Evolutionary conservation across 2,888 invertebrate species (phyloP), one percentile per base, ranked within the genome.

Genomic region (Rhogogaster chlorosoma): DNA sequence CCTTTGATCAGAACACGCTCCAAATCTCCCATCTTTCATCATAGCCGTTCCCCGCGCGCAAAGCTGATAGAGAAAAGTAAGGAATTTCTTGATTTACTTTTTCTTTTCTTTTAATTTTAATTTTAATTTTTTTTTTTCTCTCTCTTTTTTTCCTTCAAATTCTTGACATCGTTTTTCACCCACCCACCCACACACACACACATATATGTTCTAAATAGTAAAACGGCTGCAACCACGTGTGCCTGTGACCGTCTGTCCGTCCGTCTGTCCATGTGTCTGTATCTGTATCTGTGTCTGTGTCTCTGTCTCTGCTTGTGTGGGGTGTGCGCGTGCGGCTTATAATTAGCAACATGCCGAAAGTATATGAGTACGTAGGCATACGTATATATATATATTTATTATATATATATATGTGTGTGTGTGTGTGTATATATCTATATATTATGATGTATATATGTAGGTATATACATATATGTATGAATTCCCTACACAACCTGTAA

Each of bases 391-490:
- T 64, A 64, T 12, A 15, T 32, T 32, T 64, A 15, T n/a, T 10
- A 2, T 22, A 6, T 18, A 36, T 9, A 22, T 36, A 15, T 36
- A 38, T 71, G 22, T 71, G 15, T 22, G 4, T 38, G 2, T 15
- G 26, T 5, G 10, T 57, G 4, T n/a, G n/a, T 12, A 26, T 38
- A n/a, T 36, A 36, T 67, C 12, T 67, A n/a, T 12, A 12, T 67
- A 26, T 10, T n/a, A n/a, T n/a, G n/a, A 67, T 67, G 32, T 67
- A 67, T 32, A 38, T 38, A 38, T 71, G 38, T 38, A 53, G 22
- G 67, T 42, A 38, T 42, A 83, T 73, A 73, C 75, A 75, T 49
- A 26, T 38, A 61, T 80, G 22, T 70, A 57, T 49, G 67, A 70
- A 49, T 75, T 49, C 29, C 42, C 45, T 15, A 45, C 45, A 1